These are phyloP conservation scores for Sinelater perroti DNA, from an alignment of 2,888 invertebrate genomes.

Conservation along the genomic window DNA sequence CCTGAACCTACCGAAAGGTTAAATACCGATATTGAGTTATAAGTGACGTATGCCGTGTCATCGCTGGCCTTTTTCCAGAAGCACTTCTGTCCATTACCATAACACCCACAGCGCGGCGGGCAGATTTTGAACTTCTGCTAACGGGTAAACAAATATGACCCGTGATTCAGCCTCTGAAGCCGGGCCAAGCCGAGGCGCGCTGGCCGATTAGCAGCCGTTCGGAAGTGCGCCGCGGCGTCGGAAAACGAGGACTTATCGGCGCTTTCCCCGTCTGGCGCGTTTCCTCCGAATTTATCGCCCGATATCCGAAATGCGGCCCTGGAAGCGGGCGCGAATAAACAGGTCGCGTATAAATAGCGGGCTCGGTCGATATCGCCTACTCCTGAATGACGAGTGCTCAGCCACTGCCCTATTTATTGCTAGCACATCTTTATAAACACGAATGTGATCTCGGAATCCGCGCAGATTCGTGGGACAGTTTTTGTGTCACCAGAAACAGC, in stretches of 20 bases:
- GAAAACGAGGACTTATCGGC: too few species aligned
- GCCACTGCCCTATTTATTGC: conserved; percentile 41
- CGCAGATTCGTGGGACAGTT: too few species aligned
- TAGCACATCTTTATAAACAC: conserved; percentile 27
- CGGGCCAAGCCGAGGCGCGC: too few species aligned
- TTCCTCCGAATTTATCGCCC: conserved; percentile 58
- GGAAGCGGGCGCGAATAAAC: conserved; percentile 59
- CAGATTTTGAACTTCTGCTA: conserved; percentile 8
- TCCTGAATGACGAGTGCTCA: conserved; percentile 40
- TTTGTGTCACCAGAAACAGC: too few species aligned
- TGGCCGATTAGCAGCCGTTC: too few species aligned
- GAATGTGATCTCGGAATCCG: too few species aligned
- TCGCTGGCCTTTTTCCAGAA: conserved; percentile 23
- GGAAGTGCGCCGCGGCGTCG: too few species aligned
- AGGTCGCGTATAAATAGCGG: conserved; percentile 48
- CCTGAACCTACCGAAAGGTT: conserved; percentile 21
- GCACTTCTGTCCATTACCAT: conserved; percentile 14
- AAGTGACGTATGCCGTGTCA: conserved; percentile 13
- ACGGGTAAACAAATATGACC: conserved; percentile 9
- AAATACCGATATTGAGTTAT: conserved; percentile 23
- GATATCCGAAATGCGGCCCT: conserved; percentile 52
- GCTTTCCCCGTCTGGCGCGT: conserved; percentile 62
- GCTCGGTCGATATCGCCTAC: conserved; percentile 43
- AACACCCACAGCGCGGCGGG: conserved; percentile 6
- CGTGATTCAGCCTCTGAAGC: background rate